These are phyloP conservation scores for Digitonthophagus gazella DNA, from an alignment of 2,888 invertebrate genomes.

Conservation along the genomic window DNA sequence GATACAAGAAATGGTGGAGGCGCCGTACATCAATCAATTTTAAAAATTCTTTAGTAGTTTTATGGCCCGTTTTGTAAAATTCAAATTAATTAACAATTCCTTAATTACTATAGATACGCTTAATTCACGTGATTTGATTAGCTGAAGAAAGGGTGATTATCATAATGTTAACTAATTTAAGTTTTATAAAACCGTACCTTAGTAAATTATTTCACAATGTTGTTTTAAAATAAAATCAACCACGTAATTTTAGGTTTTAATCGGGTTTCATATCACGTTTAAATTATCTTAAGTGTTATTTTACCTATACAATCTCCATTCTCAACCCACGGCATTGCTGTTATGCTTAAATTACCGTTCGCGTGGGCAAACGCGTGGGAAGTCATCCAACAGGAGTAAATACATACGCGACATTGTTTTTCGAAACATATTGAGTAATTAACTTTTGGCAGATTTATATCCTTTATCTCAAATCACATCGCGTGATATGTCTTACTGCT, in stretches of 20 bases:
- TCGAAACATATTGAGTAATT: not conserved
- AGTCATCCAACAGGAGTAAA: not conserved
- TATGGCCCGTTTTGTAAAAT: no score
- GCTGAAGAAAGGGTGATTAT: no score
- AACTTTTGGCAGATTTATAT: not conserved
- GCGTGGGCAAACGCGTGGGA: not conserved
- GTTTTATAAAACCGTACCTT: no score
- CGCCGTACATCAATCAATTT: not conserved
- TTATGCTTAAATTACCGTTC: not conserved
- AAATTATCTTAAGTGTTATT: not conserved
- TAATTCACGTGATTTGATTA: no score
- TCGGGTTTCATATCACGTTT: not conserved
- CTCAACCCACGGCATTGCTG: not conserved
- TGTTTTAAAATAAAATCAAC: no score
- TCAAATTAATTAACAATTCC: no score
- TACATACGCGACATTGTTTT: not conserved
- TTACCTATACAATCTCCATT: not conserved
- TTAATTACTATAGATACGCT: no score
- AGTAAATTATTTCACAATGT: no score
- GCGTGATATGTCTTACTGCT: not conserved
- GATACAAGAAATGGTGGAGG: not conserved
- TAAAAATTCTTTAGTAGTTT: not conserved
- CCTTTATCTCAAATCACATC: not conserved
- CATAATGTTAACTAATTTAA: no score
- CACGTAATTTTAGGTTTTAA: not conserved